Conservation (phyloP, 1,140 invertebrate species). For the Brachionus sp. region DNA sequence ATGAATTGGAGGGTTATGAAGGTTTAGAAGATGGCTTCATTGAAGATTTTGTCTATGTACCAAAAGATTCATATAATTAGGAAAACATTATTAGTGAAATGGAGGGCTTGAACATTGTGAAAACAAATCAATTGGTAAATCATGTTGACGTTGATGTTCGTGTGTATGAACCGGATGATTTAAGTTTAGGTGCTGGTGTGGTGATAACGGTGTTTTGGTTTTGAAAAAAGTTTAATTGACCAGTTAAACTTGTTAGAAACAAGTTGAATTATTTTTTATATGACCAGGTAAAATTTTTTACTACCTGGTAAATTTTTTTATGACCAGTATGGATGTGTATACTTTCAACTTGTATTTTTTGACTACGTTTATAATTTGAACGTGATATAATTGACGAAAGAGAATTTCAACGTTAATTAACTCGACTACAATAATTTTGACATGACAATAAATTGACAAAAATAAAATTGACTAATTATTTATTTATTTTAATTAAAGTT, state of each 20-base stretch:
- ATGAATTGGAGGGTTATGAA: background rate
- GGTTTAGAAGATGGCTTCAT: background rate
- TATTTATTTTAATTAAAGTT: no score
- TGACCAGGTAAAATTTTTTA: background rate
- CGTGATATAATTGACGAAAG: no score
- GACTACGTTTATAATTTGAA: no score
- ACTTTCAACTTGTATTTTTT: no score
- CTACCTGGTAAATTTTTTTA: background rate
- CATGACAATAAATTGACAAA: no score
- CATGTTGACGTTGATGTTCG: background rate
- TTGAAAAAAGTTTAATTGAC: no score
- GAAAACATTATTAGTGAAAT: background rate
- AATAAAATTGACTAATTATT: no score
- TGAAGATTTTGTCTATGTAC: constrained; percentile 1
- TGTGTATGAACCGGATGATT: background rate
- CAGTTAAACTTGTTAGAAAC: no score
- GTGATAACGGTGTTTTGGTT: no score
- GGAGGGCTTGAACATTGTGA: background rate
- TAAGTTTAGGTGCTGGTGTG: no score
- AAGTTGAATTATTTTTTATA: background rate
- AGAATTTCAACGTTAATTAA: no score
- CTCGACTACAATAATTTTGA: no score
- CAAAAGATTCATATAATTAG: background rate
- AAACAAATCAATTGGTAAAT: background rate
- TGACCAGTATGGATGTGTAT: background rate